Conservation (phyloP, 2,888 invertebrate genomes). For the Agonopterix alstromeriana region DNA sequence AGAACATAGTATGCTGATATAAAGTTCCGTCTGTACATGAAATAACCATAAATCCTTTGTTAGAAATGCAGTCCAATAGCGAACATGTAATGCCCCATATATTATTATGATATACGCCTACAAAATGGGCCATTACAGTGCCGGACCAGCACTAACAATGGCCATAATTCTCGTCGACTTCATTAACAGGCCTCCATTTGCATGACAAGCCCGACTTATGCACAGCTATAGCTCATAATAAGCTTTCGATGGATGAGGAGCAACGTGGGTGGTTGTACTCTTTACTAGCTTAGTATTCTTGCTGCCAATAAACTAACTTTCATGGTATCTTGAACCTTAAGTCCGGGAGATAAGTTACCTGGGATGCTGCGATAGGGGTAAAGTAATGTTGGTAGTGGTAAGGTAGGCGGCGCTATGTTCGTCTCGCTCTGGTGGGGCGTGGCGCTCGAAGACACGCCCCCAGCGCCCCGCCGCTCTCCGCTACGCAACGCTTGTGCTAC, state of each 20-base stretch:
- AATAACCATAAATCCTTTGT: too few species aligned
- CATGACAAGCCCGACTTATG: conserved; percentile 62
- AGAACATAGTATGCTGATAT: too few species aligned
- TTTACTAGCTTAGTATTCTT: conserved; percentile 18
- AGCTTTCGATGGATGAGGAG: conserved; percentile 39
- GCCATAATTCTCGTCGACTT: conserved; percentile 73
- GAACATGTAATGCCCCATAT: conserved; percentile 61
- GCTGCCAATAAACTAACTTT: conserved; percentile 1
- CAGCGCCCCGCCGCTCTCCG: conserved; percentile 20
- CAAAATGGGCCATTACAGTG: conserved; percentile 68
- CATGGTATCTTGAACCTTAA: conserved; percentile 34
- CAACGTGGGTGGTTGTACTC: conserved; percentile 31
- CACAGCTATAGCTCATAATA: conserved; percentile 54
- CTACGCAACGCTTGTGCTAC: conserved; percentile 8
- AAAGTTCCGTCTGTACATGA: too few species aligned
- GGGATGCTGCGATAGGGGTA: conserved; percentile 11
- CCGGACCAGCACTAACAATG: conserved; percentile 68
- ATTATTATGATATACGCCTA: conserved; percentile 69
- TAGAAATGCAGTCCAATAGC: conserved; percentile 50
- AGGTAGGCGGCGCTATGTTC: conserved; percentile 56
- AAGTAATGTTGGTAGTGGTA: conserved; percentile 26
- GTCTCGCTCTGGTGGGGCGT: conserved; percentile 64
- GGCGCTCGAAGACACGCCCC: conserved; percentile 51
- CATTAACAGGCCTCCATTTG: conserved; percentile 76
- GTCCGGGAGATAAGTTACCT: conserved; percentile 13